phyloP scores from a whole-genome alignment of 2,888 invertebrate genomes.

The Drepana falcataria region DNA sequence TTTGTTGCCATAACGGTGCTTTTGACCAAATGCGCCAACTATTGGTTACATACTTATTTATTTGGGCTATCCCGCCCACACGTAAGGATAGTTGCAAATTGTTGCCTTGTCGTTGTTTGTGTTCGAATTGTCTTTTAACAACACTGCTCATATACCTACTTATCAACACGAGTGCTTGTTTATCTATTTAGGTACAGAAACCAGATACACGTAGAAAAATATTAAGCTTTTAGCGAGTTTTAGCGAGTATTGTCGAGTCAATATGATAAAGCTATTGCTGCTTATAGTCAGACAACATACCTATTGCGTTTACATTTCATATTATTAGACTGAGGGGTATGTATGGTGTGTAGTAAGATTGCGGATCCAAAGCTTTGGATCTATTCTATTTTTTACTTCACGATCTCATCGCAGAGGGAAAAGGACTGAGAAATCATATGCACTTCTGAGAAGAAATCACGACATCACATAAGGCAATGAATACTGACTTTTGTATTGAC shows the following conservation, averaged over 20 bases:
- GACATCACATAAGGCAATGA: too few relatives aligned
- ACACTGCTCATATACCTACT: neutral
- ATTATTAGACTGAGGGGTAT: neutral
- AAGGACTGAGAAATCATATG: too few relatives aligned
- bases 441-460: too few relatives aligned
- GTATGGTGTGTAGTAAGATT: too few relatives aligned
- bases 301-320: neutral
- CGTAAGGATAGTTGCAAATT: conserved; percentile 12
- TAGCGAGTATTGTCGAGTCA: neutral
- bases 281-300: neutral
- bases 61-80: conserved; percentile 41
- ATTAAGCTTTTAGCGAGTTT: neutral
- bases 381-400: too few relatives aligned
- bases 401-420: too few relatives aligned
- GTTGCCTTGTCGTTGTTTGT: conserved; percentile 2
- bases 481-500: too few relatives aligned
- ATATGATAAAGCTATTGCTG: neutral
- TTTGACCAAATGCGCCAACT: conserved; percentile 29
- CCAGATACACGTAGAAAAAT: neutral
- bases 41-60: conserved; percentile 8
- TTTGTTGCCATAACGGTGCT: conserved; percentile 31
- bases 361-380: too few relatives aligned
- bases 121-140: neutral
- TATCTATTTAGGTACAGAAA: too few relatives aligned
- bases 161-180: neutral